Percentiles rank a stretch among this genome's conserved stretches.
These are phyloP conservation scores for Papio anubis DNA, from an alignment of 2,113 vertebrate genomes.

Conservation along the genomic window DNA sequence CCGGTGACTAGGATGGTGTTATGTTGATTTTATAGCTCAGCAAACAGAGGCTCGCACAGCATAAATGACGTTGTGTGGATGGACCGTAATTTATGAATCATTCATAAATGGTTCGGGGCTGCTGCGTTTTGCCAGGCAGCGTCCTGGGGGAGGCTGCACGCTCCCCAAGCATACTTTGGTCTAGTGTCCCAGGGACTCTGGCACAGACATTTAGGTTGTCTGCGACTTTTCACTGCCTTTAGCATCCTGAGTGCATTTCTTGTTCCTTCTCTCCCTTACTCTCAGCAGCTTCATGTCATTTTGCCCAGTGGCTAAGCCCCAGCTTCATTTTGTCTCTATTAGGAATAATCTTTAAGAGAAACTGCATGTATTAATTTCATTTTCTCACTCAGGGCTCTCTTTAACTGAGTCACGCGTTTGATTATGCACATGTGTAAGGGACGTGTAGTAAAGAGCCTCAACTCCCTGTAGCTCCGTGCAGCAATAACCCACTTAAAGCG, in stretches of 20 bases:
- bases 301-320: neutral
- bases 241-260: neutral
- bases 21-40: neutral
- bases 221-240: neutral
- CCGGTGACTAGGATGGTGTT: neutral
- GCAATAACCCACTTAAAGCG: neutral
- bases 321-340: neutral
- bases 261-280: neutral
- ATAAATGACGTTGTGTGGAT: fast-evolving
- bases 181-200: neutral
- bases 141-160: neutral
- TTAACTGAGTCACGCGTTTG: neutral
- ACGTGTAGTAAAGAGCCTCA: neutral
- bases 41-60: neutral
- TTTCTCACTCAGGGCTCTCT: slow-evolving; percentile 18
- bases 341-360: neutral
- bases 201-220: too few relatives aligned
- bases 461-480: neutral
- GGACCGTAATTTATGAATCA: neutral
- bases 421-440: neutral
- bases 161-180: neutral
- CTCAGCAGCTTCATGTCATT: neutral
- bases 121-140: neutral
- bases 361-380: neutral
- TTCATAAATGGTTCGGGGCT: neutral